Evolutionary conservation across 2,888 invertebrate species (phyloP).

Genomic region (Amiota minor): DNA sequence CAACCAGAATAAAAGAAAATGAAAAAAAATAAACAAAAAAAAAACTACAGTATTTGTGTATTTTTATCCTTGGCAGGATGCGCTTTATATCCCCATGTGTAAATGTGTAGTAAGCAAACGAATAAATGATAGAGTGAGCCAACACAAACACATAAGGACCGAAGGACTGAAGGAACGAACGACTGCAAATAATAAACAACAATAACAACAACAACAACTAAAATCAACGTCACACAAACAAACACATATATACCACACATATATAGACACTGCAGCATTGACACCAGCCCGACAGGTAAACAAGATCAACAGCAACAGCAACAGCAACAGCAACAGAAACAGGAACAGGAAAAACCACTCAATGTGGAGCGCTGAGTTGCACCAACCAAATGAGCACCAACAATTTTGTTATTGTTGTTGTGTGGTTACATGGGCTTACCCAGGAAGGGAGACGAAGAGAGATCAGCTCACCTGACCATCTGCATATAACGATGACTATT

Average conservation of each 20-base stretch:
- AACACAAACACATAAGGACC: constrained; percentile 10
- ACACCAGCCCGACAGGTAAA: background rate
- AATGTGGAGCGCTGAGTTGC: no score
- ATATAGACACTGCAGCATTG: background rate
- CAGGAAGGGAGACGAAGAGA: no score
- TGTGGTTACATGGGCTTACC: no score
- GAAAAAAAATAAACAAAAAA: no score
- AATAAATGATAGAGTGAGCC: background rate
- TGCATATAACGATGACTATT: no score
- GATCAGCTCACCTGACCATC: no score
- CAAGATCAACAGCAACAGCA: constrained; percentile 16
- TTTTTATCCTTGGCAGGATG: constrained; percentile 30
- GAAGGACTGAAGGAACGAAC: constrained; percentile 7
- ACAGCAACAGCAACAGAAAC: constrained; percentile 23
- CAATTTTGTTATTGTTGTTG: no score
- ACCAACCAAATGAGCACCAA: no score
- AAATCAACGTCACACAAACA: background rate
- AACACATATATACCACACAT: background rate
- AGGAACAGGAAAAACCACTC: background rate
- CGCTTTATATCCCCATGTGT: constrained; percentile 22
- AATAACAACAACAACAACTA: constrained; percentile 16
- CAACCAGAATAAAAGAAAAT: no score
- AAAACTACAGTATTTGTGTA: background rate
- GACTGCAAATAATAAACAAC: constrained; percentile 20
- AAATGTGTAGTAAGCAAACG: constrained; percentile 10